Conservation (phyloP, 1,140 invertebrate genomes). For the Drosophila grimshawi region DNA sequence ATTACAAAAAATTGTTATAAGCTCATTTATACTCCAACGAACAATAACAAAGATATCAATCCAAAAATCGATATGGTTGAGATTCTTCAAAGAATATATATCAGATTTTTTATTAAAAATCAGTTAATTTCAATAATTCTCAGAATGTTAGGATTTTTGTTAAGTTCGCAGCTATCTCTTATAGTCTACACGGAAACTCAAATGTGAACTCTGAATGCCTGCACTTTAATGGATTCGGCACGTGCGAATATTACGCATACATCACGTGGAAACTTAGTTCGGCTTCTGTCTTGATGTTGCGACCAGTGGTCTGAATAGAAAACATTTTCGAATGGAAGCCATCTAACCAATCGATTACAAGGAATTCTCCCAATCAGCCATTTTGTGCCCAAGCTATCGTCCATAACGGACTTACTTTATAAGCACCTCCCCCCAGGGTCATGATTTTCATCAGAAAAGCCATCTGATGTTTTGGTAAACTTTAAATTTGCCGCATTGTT, state of each 20-base stretch:
- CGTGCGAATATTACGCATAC: slow-evolving; percentile 28
- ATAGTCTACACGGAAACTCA: too few species aligned
- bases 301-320: background rate
- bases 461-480: background rate
- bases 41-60: too few species aligned
- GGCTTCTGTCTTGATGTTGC: background rate
- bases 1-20: too few species aligned
- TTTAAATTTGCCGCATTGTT: background rate
- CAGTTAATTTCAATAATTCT: background rate
- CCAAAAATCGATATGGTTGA: too few species aligned
- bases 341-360: slow-evolving; percentile 20
- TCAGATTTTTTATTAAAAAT: background rate
- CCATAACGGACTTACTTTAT: slow-evolving; percentile 28
- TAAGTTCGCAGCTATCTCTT: too few species aligned
- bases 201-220: background rate
- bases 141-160: too few species aligned
- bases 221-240: slow-evolving; percentile 14
- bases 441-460: slow-evolving; percentile 13
- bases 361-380: slow-evolving; percentile 5
- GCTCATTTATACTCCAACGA: too few species aligned
- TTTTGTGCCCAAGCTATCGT: slow-evolving; percentile 5
- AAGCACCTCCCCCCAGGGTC: background rate
- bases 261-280: slow-evolving; percentile 8
- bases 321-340: slow-evolving; percentile 10
- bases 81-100: too few species aligned